phyloP scores from a whole-genome alignment of 2,888 invertebrate genomes.

The Osmoderma eremita region DNA sequence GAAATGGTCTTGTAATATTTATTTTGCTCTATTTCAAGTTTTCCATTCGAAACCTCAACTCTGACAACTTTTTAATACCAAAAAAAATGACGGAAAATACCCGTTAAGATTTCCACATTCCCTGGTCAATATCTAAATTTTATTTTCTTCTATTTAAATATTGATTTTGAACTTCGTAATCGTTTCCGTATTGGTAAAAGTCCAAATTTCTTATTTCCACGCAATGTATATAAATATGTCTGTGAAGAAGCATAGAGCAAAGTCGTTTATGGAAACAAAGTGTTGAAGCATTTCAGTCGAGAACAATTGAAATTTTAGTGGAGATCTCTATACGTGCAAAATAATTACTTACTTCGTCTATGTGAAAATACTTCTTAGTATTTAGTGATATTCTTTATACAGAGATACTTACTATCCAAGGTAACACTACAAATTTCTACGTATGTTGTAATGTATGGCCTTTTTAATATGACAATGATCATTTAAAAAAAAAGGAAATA shows the following conservation, averaged over 20 bases:
- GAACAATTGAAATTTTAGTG: background rate
- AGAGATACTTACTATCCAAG: background rate
- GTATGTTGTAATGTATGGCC: slow-evolving; percentile 9
- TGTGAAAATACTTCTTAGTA: background rate
- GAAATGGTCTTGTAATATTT: too few species aligned
- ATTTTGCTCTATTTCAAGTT: background rate
- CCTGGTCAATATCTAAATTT: background rate
- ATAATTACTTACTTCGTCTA: background rate
- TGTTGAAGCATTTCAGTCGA: slow-evolving; percentile 55
- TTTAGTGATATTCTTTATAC: slow-evolving; percentile 8
- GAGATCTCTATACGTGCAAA: too few species aligned
- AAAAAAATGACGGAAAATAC: background rate
- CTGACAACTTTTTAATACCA: slow-evolving; percentile 19
- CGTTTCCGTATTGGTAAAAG: too few species aligned
- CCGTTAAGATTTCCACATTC: background rate
- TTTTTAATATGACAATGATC: background rate
- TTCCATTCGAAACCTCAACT: slow-evolving; percentile 22
- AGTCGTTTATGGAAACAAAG: background rate
- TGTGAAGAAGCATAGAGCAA: slow-evolving; percentile 11
- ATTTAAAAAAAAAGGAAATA: too few species aligned
- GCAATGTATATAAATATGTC: slow-evolving; percentile 19
- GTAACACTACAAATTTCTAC: background rate
- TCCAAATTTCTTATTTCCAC: background rate
- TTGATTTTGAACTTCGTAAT: background rate
- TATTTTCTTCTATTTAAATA: background rate